Conservation (phyloP, 37 sponge, comb jelly and placozoan genomes). For the Theonella swinhoei region DNA sequence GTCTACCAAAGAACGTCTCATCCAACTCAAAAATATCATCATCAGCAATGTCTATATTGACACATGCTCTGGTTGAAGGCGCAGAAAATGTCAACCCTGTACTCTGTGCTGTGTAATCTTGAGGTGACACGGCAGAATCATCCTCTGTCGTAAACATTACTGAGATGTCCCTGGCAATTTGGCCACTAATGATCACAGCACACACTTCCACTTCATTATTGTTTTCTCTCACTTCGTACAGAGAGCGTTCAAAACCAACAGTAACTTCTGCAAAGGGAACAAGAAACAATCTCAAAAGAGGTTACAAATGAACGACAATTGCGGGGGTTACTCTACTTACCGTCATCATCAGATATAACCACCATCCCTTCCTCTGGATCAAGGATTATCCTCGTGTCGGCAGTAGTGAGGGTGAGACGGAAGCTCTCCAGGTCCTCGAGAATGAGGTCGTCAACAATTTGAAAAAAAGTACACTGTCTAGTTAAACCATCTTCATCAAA, state of each 20-base stretch:
- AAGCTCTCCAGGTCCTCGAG: constrained; percentile 32
- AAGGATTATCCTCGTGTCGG: background rate
- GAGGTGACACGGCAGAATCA: too few relatives aligned
- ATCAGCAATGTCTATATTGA: too few relatives aligned
- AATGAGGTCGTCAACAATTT: constrained; percentile 8
- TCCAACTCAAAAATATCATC: too few relatives aligned
- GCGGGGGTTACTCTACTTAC: background rate
- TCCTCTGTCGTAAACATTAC: too few relatives aligned
- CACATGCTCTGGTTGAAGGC: too few relatives aligned
- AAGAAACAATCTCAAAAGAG: too few relatives aligned
- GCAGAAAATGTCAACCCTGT: too few relatives aligned
- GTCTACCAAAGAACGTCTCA: too few relatives aligned
- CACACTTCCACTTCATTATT: background rate
- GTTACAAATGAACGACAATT: too few relatives aligned
- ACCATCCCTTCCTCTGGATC: background rate
- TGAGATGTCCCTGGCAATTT: too few relatives aligned
- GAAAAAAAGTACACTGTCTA: background rate
- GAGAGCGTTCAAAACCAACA: constrained; percentile 18
- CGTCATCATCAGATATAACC: background rate
- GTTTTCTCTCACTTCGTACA: background rate
- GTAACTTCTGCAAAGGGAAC: constrained; percentile 16
- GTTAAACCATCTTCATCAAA: background rate
- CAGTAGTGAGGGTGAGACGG: background rate
- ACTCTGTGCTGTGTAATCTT: too few relatives aligned
- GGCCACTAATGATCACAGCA: too few relatives aligned